phyloP scores from a whole-genome alignment of 2,797 vertebrate genomes.

The Margarornis squamiger region DNA sequence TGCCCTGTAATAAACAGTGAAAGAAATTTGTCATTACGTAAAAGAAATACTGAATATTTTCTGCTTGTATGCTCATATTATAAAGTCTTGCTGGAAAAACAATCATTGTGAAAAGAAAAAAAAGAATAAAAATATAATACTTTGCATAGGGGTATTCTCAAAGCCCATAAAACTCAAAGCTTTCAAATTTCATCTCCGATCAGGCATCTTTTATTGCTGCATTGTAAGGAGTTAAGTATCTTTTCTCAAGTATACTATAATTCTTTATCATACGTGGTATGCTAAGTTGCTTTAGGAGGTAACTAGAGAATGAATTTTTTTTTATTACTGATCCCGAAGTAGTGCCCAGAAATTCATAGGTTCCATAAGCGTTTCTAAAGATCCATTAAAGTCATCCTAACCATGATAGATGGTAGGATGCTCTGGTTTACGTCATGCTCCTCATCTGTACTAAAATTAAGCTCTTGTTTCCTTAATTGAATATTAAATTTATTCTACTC shows the following conservation, averaged over 20 bases:
- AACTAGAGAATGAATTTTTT: conserved; percentile 27
- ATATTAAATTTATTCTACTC: conserved; percentile 7
- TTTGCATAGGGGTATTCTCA: neutral
- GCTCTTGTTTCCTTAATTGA: conserved; percentile 26
- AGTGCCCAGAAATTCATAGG: conserved; percentile 44
- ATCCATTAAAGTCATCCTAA: conserved; percentile 43
- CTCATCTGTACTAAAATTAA: conserved; percentile 25
- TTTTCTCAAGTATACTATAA: conserved; percentile 39
- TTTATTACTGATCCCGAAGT: conserved; percentile 16
- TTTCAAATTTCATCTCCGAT: conserved; percentile 4
- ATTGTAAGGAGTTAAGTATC: conserved; percentile 43
- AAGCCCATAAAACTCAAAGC: conserved; percentile 21
- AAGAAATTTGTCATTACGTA: neutral
- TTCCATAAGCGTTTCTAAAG: conserved; percentile 39
- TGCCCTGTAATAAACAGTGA: neutral
- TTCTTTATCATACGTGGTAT: conserved; percentile 25
- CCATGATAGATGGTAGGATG: neutral
- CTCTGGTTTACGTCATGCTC: neutral
- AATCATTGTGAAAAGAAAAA: neutral
- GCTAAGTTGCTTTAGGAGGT: conserved; percentile 38
- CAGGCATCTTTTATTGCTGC: conserved; percentile 48
- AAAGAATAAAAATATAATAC: neutral
- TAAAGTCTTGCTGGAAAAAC: neutral
- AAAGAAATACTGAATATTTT: neutral
- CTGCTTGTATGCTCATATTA: neutral